Evolutionary conservation across 2,888 invertebrate genomes (phyloP), one percentile per base, ranked within the genome.

Genomic region (Lycophotia porphyrea): DNA sequence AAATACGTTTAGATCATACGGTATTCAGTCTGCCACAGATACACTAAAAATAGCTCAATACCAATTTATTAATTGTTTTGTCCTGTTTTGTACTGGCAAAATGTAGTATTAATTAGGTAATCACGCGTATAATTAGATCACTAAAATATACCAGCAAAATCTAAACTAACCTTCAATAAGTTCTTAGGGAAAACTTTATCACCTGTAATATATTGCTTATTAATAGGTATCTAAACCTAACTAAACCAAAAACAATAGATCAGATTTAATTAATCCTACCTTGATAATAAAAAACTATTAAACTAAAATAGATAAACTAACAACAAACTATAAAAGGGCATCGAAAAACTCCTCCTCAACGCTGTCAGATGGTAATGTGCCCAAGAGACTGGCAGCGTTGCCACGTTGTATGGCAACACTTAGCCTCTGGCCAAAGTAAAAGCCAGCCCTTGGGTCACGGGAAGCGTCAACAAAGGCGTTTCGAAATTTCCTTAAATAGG

Each of bases 71-170:
- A n/a, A 31, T 68, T 52, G 1, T 31, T 76, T 76, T 61, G 0
- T n/a, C 70, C 79, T 78, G 76, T 78, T 70, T 61, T 36, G 79
- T 15, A 36, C n/a, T n/a, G n/a, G n/a, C n/a, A n/a, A n/a, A n/a
- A n/a, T n/a, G n/a, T n/a, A n/a, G n/a, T n/a, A n/a, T n/a, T n/a
- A n/a, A n/a, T n/a, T n/a, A n/a, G n/a, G n/a, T n/a, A n/a, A n/a
- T n/a, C n/a, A 36, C n/a, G 18, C n/a, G 21, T 47, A 60, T 7
- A 44, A 15, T 49, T 60, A 49, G 49, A 39, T 11, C 2, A 67
- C 47, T 60, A 31, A 77, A 76, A 55, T 60, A 47, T 21, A 60
- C 7, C 27, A 9, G 27, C 4, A 24, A 44, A 24, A 60, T 31
- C 24, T n/a, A 18, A n/a, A 15, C 36, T 63, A 0, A 13, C 34